phyloP scores from a whole-genome alignment of 2,113 vertebrate species.

The Piprites chloris region DNA sequence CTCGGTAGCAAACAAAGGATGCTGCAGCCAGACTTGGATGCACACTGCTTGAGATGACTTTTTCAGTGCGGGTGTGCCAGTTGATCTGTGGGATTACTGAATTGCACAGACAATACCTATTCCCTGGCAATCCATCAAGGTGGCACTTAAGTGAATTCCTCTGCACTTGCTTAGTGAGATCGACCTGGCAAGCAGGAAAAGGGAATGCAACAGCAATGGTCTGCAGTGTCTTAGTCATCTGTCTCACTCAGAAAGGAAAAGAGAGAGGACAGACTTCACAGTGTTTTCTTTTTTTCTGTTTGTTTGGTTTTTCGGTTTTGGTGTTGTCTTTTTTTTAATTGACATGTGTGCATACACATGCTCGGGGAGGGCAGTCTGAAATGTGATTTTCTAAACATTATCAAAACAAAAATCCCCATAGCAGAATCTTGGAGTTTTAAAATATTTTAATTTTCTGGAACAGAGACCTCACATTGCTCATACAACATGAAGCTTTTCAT shows the following conservation, averaged over 20 bases:
- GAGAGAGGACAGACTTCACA: not conserved
- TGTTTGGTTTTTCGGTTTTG: not conserved
- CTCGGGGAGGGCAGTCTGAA: not conserved
- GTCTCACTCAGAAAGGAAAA: not conserved
- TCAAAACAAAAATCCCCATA: not conserved
- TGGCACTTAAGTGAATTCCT: not conserved
- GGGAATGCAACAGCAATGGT: not conserved
- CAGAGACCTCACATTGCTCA: not conserved
- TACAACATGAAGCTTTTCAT: not conserved
- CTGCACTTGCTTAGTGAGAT: not conserved
- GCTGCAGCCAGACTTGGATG: not conserved
- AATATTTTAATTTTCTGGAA: not conserved
- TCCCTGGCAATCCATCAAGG: not conserved
- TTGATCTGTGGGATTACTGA: not conserved
- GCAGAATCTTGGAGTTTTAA: not conserved
- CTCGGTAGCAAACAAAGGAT: not conserved
- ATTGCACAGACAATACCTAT: not conserved
- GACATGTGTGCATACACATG: not conserved
- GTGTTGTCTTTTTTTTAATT: not conserved
- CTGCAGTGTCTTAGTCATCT: not conserved
- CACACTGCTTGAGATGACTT: not conserved
- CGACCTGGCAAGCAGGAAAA: not conserved
- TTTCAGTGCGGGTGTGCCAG: not conserved
- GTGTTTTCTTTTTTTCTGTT: not conserved
- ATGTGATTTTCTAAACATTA: not conserved